A percentile compares a stretch with the other conserved stretches of the same genome.
Evolutionary conservation across 2,888 invertebrate genomes (phyloP).

Genomic region (Sepiola atlantica): DNA sequence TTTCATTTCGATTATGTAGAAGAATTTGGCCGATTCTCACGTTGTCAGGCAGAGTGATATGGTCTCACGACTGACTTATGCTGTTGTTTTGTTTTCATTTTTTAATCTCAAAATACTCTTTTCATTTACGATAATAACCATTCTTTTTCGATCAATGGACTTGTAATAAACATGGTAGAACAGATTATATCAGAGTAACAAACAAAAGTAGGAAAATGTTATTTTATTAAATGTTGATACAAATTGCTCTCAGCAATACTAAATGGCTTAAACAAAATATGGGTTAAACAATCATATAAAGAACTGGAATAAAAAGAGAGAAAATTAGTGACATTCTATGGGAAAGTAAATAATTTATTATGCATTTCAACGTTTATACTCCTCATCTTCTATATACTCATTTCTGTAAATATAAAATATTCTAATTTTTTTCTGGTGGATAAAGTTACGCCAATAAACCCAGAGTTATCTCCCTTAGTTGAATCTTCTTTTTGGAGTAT

Average conservation of each 20-base stretch:
- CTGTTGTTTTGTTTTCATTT: not conserved
- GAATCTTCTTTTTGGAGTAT: too few relatives aligned
- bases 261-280: not conserved
- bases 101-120: not conserved
- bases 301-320: not conserved
- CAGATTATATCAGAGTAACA: not conserved
- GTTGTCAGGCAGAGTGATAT: too few relatives aligned
- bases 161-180: too few relatives aligned
- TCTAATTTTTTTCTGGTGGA: too few relatives aligned
- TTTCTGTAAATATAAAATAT: too few relatives aligned
- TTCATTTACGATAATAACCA: not conserved
- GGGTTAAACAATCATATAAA: not conserved
- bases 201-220: not conserved
- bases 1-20: too few relatives aligned
- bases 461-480: too few relatives aligned
- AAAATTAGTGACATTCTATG: not conserved
- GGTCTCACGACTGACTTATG: too few relatives aligned
- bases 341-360: not conserved
- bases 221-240: not conserved
- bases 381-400: not conserved
- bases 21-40: too few relatives aligned
- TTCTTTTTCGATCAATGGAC: not conserved
- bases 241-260: not conserved
- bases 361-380: not conserved
- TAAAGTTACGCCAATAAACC: too few relatives aligned